Evolutionary conservation across 2,888 invertebrate genomes (phyloP), one percentile per base, ranked within the genome.

Genomic region (Agrypnus murinus): DNA sequence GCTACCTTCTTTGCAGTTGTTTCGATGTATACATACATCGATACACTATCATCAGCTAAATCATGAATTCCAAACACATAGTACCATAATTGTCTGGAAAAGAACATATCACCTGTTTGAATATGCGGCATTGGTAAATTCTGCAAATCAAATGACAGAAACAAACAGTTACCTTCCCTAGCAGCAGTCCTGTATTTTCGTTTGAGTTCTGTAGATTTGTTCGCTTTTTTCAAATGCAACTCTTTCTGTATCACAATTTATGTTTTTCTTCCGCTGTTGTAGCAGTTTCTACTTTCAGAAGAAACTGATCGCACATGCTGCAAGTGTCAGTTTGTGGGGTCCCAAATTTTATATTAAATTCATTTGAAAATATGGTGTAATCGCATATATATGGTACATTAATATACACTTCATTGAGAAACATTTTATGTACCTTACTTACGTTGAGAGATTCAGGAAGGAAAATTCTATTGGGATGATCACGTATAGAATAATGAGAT

Each of bases 341-440:
- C 50, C 25, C 50, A 50, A 50, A 50, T 19, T 31, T 50, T 50
- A 50, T 50, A 50, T 50, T 50, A 50, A 50, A 50, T 50, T 12
- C 25, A 31, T 50, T 50, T 50, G n/a, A 40, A 40, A 40, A 40
- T 40, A 40, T n/a, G n/a, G n/a, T n/a, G n/a, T n/a, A n/a, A n/a
- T n/a, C n/a, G n/a, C n/a, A n/a, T n/a, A n/a, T n/a, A n/a, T n/a
- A n/a, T n/a, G n/a, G n/a, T n/a, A n/a, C n/a, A n/a, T n/a, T n/a
- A n/a, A n/a, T n/a, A n/a, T n/a, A n/a, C n/a, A n/a, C n/a, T n/a
- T n/a, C n/a, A n/a, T n/a, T n/a, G n/a, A n/a, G n/a, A n/a, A n/a
- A n/a, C n/a, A n/a, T n/a, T n/a, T n/a, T n/a, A n/a, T n/a, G n/a
- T n/a, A n/a, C n/a, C n/a, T n/a, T n/a, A n/a, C n/a, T n/a, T n/a